phyloP scores from a whole-genome alignment of 2,113 vertebrate genomes.

The Pterocles burchelli region DNA sequence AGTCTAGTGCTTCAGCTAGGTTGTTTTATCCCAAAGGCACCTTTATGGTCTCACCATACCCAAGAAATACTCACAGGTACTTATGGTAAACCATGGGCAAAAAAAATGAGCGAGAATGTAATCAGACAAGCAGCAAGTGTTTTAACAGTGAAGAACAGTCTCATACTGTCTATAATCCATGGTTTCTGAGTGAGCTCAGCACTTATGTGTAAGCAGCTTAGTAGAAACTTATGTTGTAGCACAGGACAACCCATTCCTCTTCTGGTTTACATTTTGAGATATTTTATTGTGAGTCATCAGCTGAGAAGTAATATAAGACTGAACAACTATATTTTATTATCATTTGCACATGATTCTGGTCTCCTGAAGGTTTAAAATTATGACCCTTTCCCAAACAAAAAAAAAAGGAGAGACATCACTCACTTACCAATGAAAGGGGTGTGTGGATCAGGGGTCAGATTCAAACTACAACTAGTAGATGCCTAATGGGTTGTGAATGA shows the following conservation, averaged over 20 bases:
- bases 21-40: background rate
- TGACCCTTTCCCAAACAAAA: background rate
- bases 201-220: background rate
- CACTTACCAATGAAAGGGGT: background rate
- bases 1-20: background rate
- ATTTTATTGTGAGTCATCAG: slow-evolving; percentile 23
- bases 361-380: background rate
- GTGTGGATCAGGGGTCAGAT: background rate
- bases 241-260: background rate
- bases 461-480: background rate
- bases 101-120: background rate
- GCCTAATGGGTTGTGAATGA: background rate
- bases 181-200: background rate
- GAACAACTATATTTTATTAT: background rate
- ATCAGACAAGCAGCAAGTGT: background rate
- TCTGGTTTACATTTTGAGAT: background rate
- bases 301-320: background rate
- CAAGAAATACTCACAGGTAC: background rate
- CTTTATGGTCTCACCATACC: background rate
- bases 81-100: background rate
- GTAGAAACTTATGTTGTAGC: background rate
- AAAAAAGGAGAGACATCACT: background rate
- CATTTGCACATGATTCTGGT: background rate
- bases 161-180: background rate
- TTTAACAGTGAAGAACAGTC: background rate